Base-by-base conservation (phyloP, 2,888 invertebrate genomes). In the Notocelia uddmanniana region DNA sequence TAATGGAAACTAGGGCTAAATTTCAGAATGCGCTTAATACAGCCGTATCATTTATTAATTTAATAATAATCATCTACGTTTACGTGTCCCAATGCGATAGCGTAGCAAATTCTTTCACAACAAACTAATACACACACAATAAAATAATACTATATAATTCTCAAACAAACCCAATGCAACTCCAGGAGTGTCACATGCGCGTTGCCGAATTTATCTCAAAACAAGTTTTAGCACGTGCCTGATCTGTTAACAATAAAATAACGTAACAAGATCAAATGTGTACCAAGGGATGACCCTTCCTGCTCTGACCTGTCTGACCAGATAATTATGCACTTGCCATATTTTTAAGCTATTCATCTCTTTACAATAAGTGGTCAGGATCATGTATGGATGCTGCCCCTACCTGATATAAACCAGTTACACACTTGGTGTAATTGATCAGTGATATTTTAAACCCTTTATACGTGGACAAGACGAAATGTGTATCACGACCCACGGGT, bases 181-280 rank as follows among this genome's bases (percentile, higher is more conserved):
- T n/a, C n/a, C n/a, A n/a, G n/a, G n/a, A n/a, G n/a, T n/a, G n/a
- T n/a, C n/a, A n/a, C n/a, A n/a, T n/a, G n/a, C n/a, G n/a, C n/a
- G n/a, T n/a, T n/a, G n/a, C 2, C 26, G 5, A 2, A 34, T 37
- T 34, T 19, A 19, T 21, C 37, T 34, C 58, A 6, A 37, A 58
- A n/a, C 58, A 10, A 34, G 19, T 37, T 37, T 41, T 45, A 9
- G 13, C 10, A 45, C 11, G 3, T 41, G 23, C 15, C 15, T 45
- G 41, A 60, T 37, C 8, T 13, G 26, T 59, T 59, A n/a, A 23
- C 48, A 52, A 66, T 54, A 50, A 59, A 52, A 10, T 34, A 11
- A 68, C 57, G 45, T 67, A 58, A 31, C 52, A 74, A 76, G 76
- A 75, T 75, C 73, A 73, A 75, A 76, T 66, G 54, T 74, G 70